These are phyloP conservation scores for Solenodon paradoxus DNA, from an alignment of 2,113 vertebrate genomes.

Conservation along the genomic window DNA sequence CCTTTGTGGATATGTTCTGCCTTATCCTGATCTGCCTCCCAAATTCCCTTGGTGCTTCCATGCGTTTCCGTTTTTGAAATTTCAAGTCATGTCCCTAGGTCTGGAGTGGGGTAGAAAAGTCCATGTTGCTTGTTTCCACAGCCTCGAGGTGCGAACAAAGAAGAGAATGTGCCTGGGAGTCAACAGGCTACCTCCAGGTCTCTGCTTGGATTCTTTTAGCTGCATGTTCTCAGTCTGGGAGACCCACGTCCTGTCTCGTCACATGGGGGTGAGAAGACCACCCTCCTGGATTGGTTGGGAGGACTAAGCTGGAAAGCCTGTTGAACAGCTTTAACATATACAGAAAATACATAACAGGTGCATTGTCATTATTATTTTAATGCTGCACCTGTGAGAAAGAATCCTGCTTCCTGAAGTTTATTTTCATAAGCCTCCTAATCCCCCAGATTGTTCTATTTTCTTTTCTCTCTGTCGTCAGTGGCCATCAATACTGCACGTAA, in stretches of 20 bases:
- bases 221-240: background rate
- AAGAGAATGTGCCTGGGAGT: background rate
- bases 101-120: background rate
- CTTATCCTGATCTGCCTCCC: background rate
- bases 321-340: background rate
- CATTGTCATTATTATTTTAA: slow-evolving; percentile 13
- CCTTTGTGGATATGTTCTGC: background rate
- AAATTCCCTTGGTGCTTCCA: background rate
- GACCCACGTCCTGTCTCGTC: background rate
- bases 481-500: background rate
- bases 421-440: background rate
- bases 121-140: background rate
- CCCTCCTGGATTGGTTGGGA: background rate
- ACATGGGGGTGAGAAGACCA: background rate
- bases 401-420: background rate
- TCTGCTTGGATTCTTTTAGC: background rate
- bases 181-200: background rate
- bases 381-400: slow-evolving; percentile 37
- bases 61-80: background rate
- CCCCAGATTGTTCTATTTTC: background rate
- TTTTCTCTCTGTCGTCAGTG: background rate
- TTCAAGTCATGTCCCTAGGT: background rate
- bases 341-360: background rate
- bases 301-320: background rate
- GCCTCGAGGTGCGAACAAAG: background rate